Evolutionary conservation across 2,888 invertebrate species (phyloP), one percentile per base, ranked within the genome.

Genomic region (Colletes collaris): DNA sequence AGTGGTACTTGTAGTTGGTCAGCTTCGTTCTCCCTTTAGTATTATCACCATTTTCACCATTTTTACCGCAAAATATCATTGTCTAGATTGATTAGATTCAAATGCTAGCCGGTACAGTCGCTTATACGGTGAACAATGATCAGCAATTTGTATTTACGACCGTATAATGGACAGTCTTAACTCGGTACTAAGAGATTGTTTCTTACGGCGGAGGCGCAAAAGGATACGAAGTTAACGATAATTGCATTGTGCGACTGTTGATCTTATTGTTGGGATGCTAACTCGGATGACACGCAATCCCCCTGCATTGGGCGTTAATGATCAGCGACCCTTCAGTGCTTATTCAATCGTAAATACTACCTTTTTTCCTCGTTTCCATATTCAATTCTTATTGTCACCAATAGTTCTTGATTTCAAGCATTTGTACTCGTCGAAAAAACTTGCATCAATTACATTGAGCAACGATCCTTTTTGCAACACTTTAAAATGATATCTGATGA

Each of bases 251-350:
- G 60, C 67, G 66, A 66, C 35, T 40, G 72, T n/a, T 56, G 67
- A 68, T 65, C 68, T 65, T 76, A 79, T 75, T 79, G 79, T 79
- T 50, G 19, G 50, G 19, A 44, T 19, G 63, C 62, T 69, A 69
- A 68, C 73, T 62, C 50, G 37, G 59, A 62, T 75, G 68, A 75
- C 79, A 35, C 58, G 63, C 19, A 62, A 81, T 62, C 53, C 35
- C 59, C 56, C 58, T 75, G 75, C 69, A 73, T 16, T 64, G 63
- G 76, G 66, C 76, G 72, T 78, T 78, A 81, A 82, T 78, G 72
- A 77, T 68, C 35, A 52, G 49, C 55, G 52, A 74, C 69, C 62
- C 66, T 52, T 46, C 55, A 37, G 59, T 35, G 16, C 16, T 65
- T 63, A 40, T 79, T 37, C 60, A 40, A 60, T 78, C 56, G 7